Base-by-base conservation (phyloP, 2,888 invertebrate genomes). In the Spisula subtruncata region DNA sequence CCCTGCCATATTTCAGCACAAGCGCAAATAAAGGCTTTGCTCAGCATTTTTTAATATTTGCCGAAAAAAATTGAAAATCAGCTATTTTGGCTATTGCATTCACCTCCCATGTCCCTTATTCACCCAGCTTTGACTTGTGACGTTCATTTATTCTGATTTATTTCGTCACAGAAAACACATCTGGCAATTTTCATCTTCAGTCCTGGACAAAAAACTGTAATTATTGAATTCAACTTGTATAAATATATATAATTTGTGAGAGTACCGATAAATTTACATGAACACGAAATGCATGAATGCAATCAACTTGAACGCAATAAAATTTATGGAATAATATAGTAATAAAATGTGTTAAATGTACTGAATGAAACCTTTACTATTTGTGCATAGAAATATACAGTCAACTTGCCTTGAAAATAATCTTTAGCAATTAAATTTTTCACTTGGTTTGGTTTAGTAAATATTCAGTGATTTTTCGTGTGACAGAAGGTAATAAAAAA, bases 341-440 rank as follows among this genome's bases (percentile, higher is more conserved):
- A 75, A 75, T 75, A 75, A 75, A 75, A 32, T 35, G 20, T 75
- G 75, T 75, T 75, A 32, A 75, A 75, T 75, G 75, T 75, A 35
- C 75, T 75, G 75, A 35, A 75, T 35, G 75, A 75, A 75, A 35
- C 29, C 20, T 35, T 75, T 75, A 35, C 18, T 10, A 32, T 35
- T 75, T 25, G 35, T 75, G 32, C 75, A 75, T 75, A 35, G 35
- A 32, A 35, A 35, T 35, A 29, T 18, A 75, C 75, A 75, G 75
- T 75, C 32, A 35, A 75, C 75, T 75, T 35, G 35, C 75, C 20
- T 75, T 75, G 29, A 75, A 35, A 75, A 75, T 75, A 75, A 75
- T 75, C 75, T 35, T 25, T 18, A 35, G 35, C 75, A 75, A 75
- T 75, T 75, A 75, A 75, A 75, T 75, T 75, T 75, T 25, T 75